Evolutionary conservation across 2,113 vertebrate genomes (phyloP).

Genomic region (Ia io): DNA sequence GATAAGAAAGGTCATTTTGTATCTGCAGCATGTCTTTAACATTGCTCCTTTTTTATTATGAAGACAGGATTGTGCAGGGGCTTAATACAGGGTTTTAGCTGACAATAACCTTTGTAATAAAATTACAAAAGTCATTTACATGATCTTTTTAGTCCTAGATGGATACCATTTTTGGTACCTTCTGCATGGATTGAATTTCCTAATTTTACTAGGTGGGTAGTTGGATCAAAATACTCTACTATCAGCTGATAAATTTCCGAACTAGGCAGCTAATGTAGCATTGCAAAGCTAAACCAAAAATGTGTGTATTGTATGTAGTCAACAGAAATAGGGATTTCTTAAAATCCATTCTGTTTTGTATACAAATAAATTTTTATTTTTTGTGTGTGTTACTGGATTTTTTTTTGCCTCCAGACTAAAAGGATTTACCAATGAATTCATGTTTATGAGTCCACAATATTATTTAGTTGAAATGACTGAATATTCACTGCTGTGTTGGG

Average conservation of each 20-base stretch:
- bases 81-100: conserved; percentile 26
- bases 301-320: not conserved
- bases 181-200: conserved; percentile 22
- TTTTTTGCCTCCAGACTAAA: conserved; percentile 31
- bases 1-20: conserved; percentile 33
- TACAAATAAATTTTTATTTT: conserved; percentile 44
- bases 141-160: not conserved
- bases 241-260: conserved; percentile 25
- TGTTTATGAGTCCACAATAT: conserved; percentile 14
- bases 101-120: conserved; percentile 21
- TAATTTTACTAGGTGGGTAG: conserved; percentile 18
- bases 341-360: conserved; percentile 42
- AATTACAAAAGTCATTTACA: conserved; percentile 3
- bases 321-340: conserved; percentile 49
- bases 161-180: conserved; percentile 22
- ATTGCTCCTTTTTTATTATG: conserved; percentile 12
- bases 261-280: not conserved
- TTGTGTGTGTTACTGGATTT: conserved; percentile 32
- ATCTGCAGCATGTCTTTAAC: conserved; percentile 40
- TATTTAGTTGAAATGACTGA: conserved; percentile 59
- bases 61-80: not conserved
- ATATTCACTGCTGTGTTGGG: conserved; percentile 50
- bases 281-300: conserved; percentile 18
- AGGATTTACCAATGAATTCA: conserved; percentile 49
- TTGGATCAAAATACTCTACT: not conserved